phyloP scores from a whole-genome alignment of 2,888 invertebrate genomes.

The Cephus pulcher region DNA sequence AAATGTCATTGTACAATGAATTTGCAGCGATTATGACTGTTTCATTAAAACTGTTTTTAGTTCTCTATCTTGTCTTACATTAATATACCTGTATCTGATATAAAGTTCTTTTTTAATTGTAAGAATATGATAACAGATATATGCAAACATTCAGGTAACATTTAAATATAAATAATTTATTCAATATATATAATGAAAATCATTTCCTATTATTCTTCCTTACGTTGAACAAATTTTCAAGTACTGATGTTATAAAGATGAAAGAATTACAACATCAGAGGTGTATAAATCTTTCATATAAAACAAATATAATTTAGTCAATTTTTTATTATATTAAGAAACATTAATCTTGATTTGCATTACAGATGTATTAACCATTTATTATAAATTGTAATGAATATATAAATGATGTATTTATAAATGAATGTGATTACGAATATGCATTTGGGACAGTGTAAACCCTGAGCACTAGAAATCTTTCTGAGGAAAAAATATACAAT shows the following conservation, averaged over 20 bases:
- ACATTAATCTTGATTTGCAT: not conserved
- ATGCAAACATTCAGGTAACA: not conserved
- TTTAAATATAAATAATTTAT: not conserved
- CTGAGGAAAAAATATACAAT: not conserved
- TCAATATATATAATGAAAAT: not conserved
- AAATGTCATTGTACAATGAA: not conserved
- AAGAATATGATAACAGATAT: not conserved
- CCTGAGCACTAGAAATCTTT: not conserved
- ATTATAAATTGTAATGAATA: not conserved
- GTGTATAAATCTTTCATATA: not conserved
- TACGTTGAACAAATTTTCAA: not conserved
- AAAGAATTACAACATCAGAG: not conserved
- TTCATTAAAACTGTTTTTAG: not conserved
- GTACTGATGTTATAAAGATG: not conserved
- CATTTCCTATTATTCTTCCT: not conserved
- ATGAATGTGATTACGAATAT: not conserved
- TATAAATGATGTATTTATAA: not conserved
- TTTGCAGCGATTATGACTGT: not conserved
- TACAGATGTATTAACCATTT: not conserved
- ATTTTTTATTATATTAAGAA: not conserved
- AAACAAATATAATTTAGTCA: not conserved
- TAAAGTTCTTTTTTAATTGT: not conserved
- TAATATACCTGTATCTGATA: not conserved
- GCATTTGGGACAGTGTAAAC: not conserved
- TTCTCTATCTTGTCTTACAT: not conserved